Conservation (phyloP, 2,797 vertebrate species). For the Podargus strigoides region DNA sequence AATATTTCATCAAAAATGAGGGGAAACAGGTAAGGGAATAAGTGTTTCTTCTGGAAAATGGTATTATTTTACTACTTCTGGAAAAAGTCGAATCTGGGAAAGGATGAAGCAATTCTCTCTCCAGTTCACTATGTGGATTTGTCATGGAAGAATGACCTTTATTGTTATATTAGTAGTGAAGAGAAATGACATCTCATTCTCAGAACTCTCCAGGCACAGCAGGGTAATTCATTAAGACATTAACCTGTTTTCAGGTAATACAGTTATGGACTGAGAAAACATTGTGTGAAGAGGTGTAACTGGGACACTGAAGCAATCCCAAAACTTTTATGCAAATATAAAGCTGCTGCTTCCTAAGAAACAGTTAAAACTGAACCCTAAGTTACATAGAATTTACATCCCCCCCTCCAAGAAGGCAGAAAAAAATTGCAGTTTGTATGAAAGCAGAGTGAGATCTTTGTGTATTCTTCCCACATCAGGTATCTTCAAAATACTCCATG, state of each 20-base stretch:
- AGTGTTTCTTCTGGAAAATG: too few relatives aligned
- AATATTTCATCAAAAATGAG: neutral
- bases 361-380: neutral
- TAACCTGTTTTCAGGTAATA: neutral
- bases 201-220: neutral
- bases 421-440: neutral
- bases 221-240: neutral
- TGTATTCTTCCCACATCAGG: neutral
- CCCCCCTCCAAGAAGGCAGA: neutral
- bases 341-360: neutral
- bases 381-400: neutral
- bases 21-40: neutral
- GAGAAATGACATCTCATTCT: neutral
- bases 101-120: neutral
- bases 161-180: neutral
- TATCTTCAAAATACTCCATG: neutral
- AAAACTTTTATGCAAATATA: neutral
- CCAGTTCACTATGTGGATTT: neutral
- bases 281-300: fast-evolving
- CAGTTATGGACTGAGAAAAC: neutral
- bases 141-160: neutral
- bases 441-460: neutral
- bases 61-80: neutral
- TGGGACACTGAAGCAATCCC: neutral
- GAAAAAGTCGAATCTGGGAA: neutral